Conservation (phyloP, 2,797 vertebrate species). For the Danionella dracula region DNA sequence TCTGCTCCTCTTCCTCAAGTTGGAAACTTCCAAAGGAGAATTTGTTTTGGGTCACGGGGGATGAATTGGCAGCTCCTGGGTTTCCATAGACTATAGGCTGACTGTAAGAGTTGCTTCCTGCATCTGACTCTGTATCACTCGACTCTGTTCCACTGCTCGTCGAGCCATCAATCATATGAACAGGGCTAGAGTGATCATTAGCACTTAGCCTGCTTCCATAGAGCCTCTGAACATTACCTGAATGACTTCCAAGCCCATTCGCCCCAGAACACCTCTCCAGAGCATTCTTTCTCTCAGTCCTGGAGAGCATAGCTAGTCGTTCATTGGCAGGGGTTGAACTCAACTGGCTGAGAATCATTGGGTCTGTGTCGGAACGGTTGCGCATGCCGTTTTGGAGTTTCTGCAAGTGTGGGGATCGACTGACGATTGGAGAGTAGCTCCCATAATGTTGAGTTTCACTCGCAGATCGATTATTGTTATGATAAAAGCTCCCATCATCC, state of each 20-base stretch:
- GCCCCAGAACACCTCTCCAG: constrained; percentile 70
- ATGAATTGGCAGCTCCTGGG: constrained; percentile 57
- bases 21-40: constrained; percentile 78
- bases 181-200: constrained; percentile 58
- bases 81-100: constrained; percentile 63
- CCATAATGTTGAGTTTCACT: constrained; percentile 44
- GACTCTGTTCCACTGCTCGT: constrained; percentile 86
- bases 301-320: constrained; percentile 55
- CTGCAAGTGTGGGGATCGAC: constrained; percentile 41
- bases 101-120: constrained; percentile 61
- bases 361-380: constrained; percentile 88
- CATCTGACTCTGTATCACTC: constrained; percentile 82
- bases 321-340: constrained; percentile 72
- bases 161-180: constrained; percentile 78
- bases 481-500: constrained; percentile 52
- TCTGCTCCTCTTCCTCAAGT: constrained; percentile 75
- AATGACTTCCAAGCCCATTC: constrained; percentile 73
- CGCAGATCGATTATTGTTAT: constrained; percentile 49
- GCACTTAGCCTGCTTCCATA: constrained; percentile 55
- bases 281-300: constrained; percentile 60
- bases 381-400: constrained; percentile 62
- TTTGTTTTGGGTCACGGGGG: constrained; percentile 68
- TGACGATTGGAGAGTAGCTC: constrained; percentile 61
- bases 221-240: constrained; percentile 44
- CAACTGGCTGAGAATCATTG: constrained; percentile 77